These are phyloP conservation scores for Mesodorylaimus sp. DNA, from an alignment of 2,888 invertebrate genomes.

Conservation along the genomic window DNA sequence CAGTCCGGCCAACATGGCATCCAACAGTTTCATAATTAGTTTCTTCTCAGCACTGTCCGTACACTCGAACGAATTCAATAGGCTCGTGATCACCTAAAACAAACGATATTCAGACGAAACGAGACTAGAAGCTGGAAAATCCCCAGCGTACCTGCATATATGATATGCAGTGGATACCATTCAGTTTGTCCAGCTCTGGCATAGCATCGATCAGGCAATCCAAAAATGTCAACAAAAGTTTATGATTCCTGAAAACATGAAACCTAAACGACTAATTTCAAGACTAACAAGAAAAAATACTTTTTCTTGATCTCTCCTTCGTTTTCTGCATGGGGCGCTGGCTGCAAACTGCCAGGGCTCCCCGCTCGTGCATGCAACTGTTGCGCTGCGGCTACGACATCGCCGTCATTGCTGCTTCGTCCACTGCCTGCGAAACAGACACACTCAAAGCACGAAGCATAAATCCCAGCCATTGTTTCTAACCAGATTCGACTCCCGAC, in stretches of 20 bases:
- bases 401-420: slow-evolving; percentile 74
- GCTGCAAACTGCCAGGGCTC: too few species aligned
- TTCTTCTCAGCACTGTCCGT: neutral
- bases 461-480: neutral
- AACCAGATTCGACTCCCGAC: slow-evolving; percentile 5
- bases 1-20: neutral
- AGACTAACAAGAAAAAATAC: neutral
- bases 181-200: neutral
- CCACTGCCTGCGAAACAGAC: slow-evolving; percentile 48
- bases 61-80: neutral
- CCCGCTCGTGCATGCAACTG: too few species aligned
- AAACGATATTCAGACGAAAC: neutral
- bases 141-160: neutral
- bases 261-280: too few species aligned
- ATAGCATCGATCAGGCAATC: too few species aligned
- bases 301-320: too few species aligned
- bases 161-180: neutral
- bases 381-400: slow-evolving; percentile 41
- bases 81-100: neutral
- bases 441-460: slow-evolving; percentile 6
- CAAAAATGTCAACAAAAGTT: too few species aligned
- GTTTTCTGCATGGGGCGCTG: too few species aligned
- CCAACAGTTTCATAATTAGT: neutral
- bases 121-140: neutral
- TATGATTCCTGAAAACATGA: too few species aligned